Percentiles rank a stretch among this genome's conserved stretches.
Evolutionary conservation across 2,888 invertebrate genomes (phyloP).

Genomic region (Oxytorus armatus): DNA sequence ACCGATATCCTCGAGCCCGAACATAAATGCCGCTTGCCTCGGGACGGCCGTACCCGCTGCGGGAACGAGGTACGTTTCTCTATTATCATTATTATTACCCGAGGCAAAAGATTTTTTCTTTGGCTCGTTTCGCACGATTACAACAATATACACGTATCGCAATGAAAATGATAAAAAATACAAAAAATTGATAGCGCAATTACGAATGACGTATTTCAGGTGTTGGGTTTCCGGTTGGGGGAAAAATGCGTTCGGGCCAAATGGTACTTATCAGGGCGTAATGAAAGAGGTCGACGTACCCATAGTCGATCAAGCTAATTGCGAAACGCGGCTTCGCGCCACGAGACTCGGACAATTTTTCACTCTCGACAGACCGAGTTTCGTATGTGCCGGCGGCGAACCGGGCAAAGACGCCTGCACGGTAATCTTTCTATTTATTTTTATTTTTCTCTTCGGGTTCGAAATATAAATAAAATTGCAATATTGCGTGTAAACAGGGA

Average conservation of each 20-base stretch:
- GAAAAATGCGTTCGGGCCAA: conserved; percentile 89
- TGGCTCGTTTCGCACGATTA: too few species aligned
- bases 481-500: conserved; percentile 85
- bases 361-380: conserved; percentile 88
- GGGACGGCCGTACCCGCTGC: conserved; percentile 82
- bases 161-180: too few species aligned
- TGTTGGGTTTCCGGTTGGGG: conserved; percentile 95
- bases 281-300: conserved; percentile 92
- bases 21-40: conserved; percentile 85
- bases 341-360: conserved; percentile 89
- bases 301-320: conserved; percentile 88
- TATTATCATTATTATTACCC: too few species aligned
- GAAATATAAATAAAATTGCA: conserved; percentile 47
- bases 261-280: conserved; percentile 87
- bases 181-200: too few species aligned
- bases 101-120: too few species aligned
- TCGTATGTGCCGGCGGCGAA: conserved; percentile 93
- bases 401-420: conserved; percentile 92
- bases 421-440: conserved; percentile 79
- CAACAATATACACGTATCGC: too few species aligned
- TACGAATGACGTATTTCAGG: conserved; percentile 73
- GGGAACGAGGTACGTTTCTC: conserved; percentile 70
- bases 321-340: conserved; percentile 87
- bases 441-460: too few species aligned
- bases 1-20: conserved; percentile 80